These are phyloP conservation scores for Valencia hispanica DNA, from an alignment of 2,797 vertebrate species.

Conservation along the genomic window DNA sequence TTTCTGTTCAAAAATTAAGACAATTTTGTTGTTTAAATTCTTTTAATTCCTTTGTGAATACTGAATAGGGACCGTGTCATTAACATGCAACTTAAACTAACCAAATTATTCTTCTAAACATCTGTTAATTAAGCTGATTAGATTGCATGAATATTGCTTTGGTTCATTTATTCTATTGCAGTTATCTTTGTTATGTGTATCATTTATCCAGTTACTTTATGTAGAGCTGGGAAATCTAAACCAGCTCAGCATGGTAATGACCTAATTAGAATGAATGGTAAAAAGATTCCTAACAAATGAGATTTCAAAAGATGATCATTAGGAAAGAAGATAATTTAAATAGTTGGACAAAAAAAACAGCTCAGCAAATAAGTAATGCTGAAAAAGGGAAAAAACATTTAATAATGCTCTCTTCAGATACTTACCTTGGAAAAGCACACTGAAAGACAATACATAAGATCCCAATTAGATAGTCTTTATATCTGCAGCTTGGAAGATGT, in stretches of 20 bases:
- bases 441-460: conserved; percentile 43
- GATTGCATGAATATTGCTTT: conserved; percentile 22
- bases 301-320: conserved; percentile 31
- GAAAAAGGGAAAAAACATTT: conserved; percentile 24
- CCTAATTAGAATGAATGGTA: conserved; percentile 38
- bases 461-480: conserved; percentile 47
- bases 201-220: conserved; percentile 24
- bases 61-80: conserved; percentile 13
- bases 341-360: conserved; percentile 14
- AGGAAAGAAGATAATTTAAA: conserved; percentile 16
- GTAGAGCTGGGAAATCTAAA: conserved; percentile 21
- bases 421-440: conserved; percentile 28
- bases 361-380: conserved; percentile 28
- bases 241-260: conserved; percentile 28
- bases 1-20: neutral
- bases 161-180: conserved; percentile 15
- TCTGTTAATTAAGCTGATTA: conserved; percentile 49
- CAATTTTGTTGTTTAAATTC: neutral
- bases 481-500: conserved; percentile 28
- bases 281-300: conserved; percentile 30
- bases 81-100: conserved; percentile 28
- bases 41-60: conserved; percentile 6
- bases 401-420: conserved; percentile 29
- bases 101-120: conserved; percentile 28
- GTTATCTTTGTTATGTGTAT: conserved; percentile 18